These are phyloP conservation scores for Neosilurus mollespiculum DNA, from an alignment of 2,797 vertebrate species.

Conservation along the genomic window DNA sequence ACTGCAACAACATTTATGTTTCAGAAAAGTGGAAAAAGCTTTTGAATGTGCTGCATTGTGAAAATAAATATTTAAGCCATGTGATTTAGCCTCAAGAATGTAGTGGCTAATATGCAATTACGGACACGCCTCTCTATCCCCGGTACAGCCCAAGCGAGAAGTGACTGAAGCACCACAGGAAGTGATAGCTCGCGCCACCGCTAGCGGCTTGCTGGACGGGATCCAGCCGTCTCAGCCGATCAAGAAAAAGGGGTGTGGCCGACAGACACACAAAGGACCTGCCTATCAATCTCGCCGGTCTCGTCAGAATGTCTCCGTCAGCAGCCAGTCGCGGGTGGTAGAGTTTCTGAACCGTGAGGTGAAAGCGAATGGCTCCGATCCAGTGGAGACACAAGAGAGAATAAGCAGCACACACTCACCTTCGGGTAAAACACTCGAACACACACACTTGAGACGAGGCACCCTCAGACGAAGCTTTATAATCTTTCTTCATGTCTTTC, in stretches of 20 bases:
- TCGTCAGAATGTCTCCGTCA: constrained; percentile 43
- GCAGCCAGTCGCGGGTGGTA: constrained; percentile 48
- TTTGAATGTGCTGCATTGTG: no score
- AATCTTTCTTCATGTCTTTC: not conserved
- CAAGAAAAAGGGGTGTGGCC: constrained; percentile 63
- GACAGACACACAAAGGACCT: constrained; percentile 55
- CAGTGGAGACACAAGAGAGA: constrained; percentile 28
- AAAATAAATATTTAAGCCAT: not conserved
- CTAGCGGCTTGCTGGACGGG: constrained; percentile 74
- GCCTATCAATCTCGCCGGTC: constrained; percentile 48
- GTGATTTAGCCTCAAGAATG: not conserved
- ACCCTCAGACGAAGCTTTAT: not conserved
- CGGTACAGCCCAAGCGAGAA: constrained; percentile 67
- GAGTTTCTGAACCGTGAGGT: constrained; percentile 58
- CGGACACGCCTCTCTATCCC: not conserved
- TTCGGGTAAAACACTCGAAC: constrained; percentile 52
- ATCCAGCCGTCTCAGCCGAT: constrained; percentile 60
- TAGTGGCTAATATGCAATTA: not conserved
- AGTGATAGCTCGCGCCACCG: constrained; percentile 74
- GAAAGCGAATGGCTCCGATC: constrained; percentile 40
- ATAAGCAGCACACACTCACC: constrained; percentile 21
- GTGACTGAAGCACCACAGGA: constrained; percentile 67
- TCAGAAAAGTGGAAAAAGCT: no score
- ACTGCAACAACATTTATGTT: no score
- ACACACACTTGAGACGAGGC: not conserved